Conservation (phyloP, 2,888 invertebrate genomes). For the Trissoscelio sp. region DNA sequence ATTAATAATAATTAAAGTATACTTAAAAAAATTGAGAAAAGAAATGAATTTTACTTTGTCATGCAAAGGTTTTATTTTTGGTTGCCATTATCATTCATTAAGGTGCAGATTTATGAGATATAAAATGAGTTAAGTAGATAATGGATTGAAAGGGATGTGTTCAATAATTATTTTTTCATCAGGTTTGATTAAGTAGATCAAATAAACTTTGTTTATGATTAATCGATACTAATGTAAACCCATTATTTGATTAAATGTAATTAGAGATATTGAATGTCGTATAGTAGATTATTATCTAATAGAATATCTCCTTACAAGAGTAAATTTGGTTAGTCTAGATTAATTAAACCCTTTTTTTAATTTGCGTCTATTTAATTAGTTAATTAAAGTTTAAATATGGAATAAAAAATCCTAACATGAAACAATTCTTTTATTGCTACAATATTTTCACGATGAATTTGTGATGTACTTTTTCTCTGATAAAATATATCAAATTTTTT, state of each 20-base stretch:
- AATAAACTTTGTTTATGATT: conserved; percentile 43
- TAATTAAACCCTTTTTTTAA: conserved; percentile 34
- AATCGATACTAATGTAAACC: conserved; percentile 51
- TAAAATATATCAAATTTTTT: no score
- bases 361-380: no score
- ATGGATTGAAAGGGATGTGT: conserved; percentile 16
- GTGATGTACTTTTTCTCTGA: no score
- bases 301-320: conserved; percentile 18
- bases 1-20: no score
- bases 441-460: no score
- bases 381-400: no score
- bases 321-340: conserved; percentile 24
- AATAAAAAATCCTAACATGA: no score
- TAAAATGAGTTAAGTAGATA: conserved; percentile 14
- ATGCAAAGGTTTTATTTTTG: neutral
- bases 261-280: conserved; percentile 50
- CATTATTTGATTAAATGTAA: conserved; percentile 56
- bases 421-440: no score
- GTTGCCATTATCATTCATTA: conserved; percentile 4
- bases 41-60: neutral
- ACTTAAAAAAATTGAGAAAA: no score
- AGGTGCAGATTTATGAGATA: conserved; percentile 13
- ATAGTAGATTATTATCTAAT: neutral
- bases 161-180: conserved; percentile 17
- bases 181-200: neutral